These are phyloP conservation scores for Rhabdornis inornatus DNA, from an alignment of 2,113 vertebrate species.

Conservation along the genomic window DNA sequence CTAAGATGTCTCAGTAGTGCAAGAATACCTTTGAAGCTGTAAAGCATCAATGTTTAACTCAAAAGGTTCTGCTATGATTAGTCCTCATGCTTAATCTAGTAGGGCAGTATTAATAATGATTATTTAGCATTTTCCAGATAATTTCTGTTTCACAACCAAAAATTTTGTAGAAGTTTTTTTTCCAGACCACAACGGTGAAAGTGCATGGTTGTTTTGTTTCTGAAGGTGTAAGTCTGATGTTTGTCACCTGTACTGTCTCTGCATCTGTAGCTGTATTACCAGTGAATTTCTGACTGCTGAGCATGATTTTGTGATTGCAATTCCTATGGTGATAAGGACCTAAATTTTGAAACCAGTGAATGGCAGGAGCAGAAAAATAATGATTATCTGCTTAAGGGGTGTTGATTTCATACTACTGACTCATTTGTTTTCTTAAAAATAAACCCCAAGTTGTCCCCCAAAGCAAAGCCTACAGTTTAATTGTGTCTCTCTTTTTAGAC, in stretches of 20 bases:
- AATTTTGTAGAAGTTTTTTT: not conserved
- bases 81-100: not conserved
- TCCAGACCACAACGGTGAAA: not conserved
- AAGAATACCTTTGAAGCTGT: not conserved
- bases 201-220: not conserved
- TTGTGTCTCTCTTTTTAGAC: not conserved
- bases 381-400: not conserved
- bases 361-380: slow-evolving; percentile 11
- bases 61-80: not conserved
- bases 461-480: not conserved
- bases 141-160: not conserved
- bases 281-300: not conserved
- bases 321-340: not conserved
- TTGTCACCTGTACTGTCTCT: not conserved
- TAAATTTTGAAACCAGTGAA: slow-evolving; percentile 5
- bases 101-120: not conserved
- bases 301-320: not conserved
- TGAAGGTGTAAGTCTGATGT: not conserved
- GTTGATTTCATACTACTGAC: not conserved
- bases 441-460: not conserved
- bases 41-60: not conserved
- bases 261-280: not conserved
- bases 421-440: slow-evolving; percentile 8
- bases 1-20: not conserved
- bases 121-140: not conserved